Percentiles rank a stretch among this genome's conserved stretches.
These are phyloP conservation scores for Clepsis dumicolana DNA, from an alignment of 2,888 invertebrate species.

Conservation along the genomic window DNA sequence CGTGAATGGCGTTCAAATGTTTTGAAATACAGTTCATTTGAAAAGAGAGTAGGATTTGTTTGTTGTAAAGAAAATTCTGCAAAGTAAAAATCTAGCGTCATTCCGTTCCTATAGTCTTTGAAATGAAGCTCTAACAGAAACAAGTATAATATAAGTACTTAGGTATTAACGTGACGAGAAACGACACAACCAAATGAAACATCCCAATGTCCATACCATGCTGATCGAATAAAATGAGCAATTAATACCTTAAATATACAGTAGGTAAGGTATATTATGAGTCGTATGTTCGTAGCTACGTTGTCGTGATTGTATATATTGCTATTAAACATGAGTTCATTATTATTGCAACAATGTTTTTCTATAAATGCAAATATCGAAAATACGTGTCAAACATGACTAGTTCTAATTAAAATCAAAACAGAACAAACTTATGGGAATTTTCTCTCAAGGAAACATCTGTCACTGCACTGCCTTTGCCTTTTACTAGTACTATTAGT, in stretches of 20 bases:
- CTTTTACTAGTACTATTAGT: too few species aligned
- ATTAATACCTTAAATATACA: neutral
- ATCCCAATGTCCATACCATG: neutral
- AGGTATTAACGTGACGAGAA: neutral
- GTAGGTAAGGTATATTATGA: too few species aligned
- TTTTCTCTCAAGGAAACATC: slow-evolving; percentile 56
- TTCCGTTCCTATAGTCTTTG: neutral
- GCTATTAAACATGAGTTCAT: too few species aligned
- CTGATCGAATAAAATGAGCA: neutral
- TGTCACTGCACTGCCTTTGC: slow-evolving; percentile 53
- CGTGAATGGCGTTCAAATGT: slow-evolving; percentile 23
- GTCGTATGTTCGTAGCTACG: too few species aligned
- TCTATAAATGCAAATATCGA: neutral
- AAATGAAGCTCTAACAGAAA: neutral
- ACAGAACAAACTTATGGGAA: slow-evolving; percentile 45
- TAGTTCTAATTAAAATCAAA: slow-evolving; percentile 7
- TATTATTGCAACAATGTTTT: neutral
- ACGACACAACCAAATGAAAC: neutral
- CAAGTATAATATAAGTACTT: neutral
- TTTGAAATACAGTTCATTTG: slow-evolving; percentile 23
- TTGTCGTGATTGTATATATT: too few species aligned
- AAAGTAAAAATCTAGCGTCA: neutral
- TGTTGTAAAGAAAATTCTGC: slow-evolving; percentile 3
- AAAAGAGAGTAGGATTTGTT: neutral
- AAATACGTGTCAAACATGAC: neutral